Evolutionary conservation across 2,797 vertebrate species (phyloP), one percentile per base, ranked within the genome.

Genomic region (Knipowitschia caucasica): DNA sequence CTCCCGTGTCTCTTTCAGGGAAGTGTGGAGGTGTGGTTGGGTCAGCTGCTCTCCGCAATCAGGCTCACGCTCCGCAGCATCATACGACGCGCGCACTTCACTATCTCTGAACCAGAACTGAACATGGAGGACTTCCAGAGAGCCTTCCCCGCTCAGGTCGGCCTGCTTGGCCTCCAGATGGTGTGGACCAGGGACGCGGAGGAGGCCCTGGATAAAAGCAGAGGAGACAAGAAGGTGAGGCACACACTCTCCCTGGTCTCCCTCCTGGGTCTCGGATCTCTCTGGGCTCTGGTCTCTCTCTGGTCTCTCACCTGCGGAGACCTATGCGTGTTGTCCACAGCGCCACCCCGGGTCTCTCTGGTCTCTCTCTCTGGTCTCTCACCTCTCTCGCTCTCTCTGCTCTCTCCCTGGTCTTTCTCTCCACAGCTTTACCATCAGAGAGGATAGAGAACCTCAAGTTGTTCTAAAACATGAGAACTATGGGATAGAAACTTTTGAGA

Each of bases 141-240:
- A 2, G 77, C 73, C 36, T 93, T 92, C 57, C 93, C 92, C 2
- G 92, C 92, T 43, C 92, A 94, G 86, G 89, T 94, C 31, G 93
- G 92, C 36, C 89, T 94, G 46, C 82, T 94, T 59, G 92, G 92
- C 30, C 91, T 94, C 77, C 92, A 94, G 75, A 91, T 94, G 87
- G 87, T 93, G 67, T 94, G 93, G 93, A 94, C 93, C 51, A 87
- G 84, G 68, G 91, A 94, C 26, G 88, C 92, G 24, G 92, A 94
- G 56, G 87, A 90, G 5, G 91, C 93, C 0, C 82, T 94, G 29
- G 79, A 77, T 50, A 81, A 71, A 64, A 78, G 90, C 77, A 92
- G 89, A 71, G 74, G 84, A 20, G 92, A 94, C 79, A 93, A 89
- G 82, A 93, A 93, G 92, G 92, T 93, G 40, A 44, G 53, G 43